phyloP scores from a whole-genome alignment of 2,888 invertebrate genomes.

The Lycaena phlaeas region DNA sequence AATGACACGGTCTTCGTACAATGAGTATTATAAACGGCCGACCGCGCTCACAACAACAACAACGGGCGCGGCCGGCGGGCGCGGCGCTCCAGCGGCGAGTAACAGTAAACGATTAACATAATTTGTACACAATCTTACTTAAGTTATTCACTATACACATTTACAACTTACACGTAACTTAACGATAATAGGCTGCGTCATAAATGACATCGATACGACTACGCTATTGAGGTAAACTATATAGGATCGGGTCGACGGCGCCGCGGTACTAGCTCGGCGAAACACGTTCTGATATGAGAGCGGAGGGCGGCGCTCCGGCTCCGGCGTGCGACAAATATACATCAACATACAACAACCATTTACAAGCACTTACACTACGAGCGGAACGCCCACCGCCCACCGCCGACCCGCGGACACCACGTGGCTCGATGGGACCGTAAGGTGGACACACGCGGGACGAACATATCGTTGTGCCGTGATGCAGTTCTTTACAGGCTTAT shows the following conservation, averaged over 20 bases:
- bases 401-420: neutral
- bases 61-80: constrained; percentile 12
- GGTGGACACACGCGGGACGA: too few species aligned
- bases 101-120: constrained; percentile 44
- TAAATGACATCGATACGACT: constrained; percentile 63
- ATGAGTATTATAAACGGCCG: constrained; percentile 31
- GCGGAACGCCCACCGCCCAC: too few species aligned
- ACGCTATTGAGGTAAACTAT: constrained; percentile 68
- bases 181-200: constrained; percentile 70
- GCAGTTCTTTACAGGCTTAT: too few species aligned
- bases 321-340: neutral
- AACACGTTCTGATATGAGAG: constrained; percentile 47
- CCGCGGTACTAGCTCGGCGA: constrained; percentile 44
- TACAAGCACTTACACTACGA: neutral
- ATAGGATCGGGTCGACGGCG: constrained; percentile 48
- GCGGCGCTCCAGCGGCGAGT: constrained; percentile 15
- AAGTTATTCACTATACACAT: constrained; percentile 51
- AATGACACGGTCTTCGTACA: constrained; percentile 18
- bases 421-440: too few species aligned
- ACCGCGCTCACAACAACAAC: constrained; percentile 11
- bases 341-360: too few species aligned
- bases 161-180: constrained; percentile 63
- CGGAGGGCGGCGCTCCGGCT: constrained; percentile 28
- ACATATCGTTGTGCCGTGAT: too few species aligned
- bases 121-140: constrained; percentile 60